Evolutionary conservation across 2,113 vertebrate species (phyloP).

Genomic region (Glaucidium brasilianum): DNA sequence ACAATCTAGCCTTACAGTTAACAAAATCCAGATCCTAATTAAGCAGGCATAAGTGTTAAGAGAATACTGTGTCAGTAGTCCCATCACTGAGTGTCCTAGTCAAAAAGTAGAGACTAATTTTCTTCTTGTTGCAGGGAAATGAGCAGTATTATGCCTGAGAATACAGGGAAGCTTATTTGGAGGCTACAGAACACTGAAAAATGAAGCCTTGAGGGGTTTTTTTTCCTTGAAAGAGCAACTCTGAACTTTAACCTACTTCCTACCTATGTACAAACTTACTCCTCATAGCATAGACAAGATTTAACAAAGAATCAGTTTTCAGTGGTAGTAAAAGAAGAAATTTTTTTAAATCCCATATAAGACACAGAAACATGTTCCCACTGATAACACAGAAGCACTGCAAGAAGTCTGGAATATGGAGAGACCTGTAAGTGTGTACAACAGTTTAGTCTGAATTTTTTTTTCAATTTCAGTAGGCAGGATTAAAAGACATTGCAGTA

Average conservation of each 20-base stretch:
- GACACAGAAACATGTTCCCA: not conserved
- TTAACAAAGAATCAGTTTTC: not conserved
- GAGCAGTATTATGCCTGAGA: not conserved
- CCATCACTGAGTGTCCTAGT: not conserved
- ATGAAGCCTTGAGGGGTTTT: not conserved
- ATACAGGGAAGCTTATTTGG: not conserved
- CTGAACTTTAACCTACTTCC: slow-evolving; percentile 36
- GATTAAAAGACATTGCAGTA: not conserved
- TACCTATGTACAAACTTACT: not conserved
- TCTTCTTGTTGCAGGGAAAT: not conserved
- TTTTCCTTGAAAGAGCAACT: not conserved
- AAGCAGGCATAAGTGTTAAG: not conserved
- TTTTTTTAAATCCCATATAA: not conserved
- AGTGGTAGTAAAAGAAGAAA: not conserved
- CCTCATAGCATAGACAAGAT: not conserved
- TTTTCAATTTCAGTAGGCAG: not conserved
- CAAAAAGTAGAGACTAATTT: not conserved
- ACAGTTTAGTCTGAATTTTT: not conserved
- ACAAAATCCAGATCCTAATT: slow-evolving; percentile 3
- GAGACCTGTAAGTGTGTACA: not conserved
- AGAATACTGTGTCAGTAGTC: not conserved
- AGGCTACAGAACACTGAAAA: not conserved
- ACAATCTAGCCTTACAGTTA: not conserved
- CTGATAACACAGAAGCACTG: rapidly evolving
- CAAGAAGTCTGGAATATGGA: not conserved